phyloP scores from a whole-genome alignment of 2,113 vertebrate species.

The Pachypanchax playfairii region DNA sequence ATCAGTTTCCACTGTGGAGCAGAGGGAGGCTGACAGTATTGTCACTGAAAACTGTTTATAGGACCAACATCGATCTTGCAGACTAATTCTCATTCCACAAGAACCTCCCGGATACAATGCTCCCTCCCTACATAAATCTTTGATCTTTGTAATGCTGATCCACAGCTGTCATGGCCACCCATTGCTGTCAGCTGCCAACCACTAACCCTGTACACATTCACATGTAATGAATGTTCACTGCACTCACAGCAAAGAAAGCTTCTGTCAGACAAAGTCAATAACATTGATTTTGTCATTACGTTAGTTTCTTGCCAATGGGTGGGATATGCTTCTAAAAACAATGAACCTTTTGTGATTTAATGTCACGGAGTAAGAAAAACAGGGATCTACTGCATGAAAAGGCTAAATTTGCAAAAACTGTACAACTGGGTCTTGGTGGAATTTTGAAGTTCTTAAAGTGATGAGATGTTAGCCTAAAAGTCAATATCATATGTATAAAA shows the following conservation, averaged over 20 bases:
- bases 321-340: neutral
- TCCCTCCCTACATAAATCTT: slow-evolving; percentile 19
- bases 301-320: slow-evolving; percentile 3
- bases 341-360: too few species aligned
- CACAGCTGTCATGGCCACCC: slow-evolving; percentile 11
- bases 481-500: too few species aligned
- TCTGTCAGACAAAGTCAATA: slow-evolving; percentile 7
- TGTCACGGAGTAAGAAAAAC: too few species aligned
- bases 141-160: slow-evolving; percentile 54
- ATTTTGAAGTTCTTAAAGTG: too few species aligned
- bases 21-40: neutral
- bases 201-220: neutral
- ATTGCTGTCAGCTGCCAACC: neutral
- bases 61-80: slow-evolving; percentile 53
- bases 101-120: slow-evolving; percentile 22
- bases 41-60: slow-evolving; percentile 58
- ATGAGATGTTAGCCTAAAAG: too few species aligned
- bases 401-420: too few species aligned
- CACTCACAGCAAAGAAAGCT: neutral
- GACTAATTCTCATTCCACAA: slow-evolving; percentile 54
- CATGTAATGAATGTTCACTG: neutral
- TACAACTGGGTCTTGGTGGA: too few species aligned
- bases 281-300: slow-evolving; percentile 9
- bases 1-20: slow-evolving; percentile 52
- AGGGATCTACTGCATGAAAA: too few species aligned